These are phyloP conservation scores for Rhabdornis inornatus DNA, from an alignment of 2,113 vertebrate species.

Conservation along the genomic window DNA sequence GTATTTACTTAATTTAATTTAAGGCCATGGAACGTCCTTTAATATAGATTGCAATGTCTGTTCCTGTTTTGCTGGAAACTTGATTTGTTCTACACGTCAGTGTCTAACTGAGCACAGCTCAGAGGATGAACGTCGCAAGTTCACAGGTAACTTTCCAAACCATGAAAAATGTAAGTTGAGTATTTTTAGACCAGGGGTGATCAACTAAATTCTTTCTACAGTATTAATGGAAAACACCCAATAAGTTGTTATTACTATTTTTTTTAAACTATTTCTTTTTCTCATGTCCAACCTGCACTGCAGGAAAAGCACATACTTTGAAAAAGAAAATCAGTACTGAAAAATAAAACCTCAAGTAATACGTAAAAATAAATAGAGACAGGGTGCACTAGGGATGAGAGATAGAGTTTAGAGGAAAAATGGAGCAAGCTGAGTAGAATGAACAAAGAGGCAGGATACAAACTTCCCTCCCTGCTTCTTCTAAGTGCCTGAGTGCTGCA, in stretches of 20 bases:
- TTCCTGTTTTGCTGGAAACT: constrained; percentile 89
- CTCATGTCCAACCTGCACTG: neutral
- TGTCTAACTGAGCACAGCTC: constrained; percentile 81
- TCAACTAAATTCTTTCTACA: neutral
- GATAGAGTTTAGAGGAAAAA: neutral
- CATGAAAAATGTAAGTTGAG: neutral
- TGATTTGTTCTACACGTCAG: constrained; percentile 85
- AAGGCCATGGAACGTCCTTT: constrained; percentile 89
- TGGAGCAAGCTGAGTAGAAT: neutral
- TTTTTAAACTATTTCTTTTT: neutral
- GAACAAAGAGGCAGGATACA: neutral
- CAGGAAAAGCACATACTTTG: neutral
- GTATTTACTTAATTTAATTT: neutral
- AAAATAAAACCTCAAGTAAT: neutral
- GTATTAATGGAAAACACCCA: neutral
- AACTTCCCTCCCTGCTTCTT: neutral
- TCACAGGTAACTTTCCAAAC: constrained; percentile 78
- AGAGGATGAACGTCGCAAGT: constrained; percentile 77
- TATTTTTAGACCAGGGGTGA: neutral
- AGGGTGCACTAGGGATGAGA: neutral
- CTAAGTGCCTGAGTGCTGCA: fast-evolving
- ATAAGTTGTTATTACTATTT: neutral
- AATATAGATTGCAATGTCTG: constrained; percentile 88
- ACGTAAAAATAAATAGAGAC: neutral
- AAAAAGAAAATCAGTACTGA: neutral